phyloP scores from a whole-genome alignment of 2,888 invertebrate species.

The Carabus problematicus region DNA sequence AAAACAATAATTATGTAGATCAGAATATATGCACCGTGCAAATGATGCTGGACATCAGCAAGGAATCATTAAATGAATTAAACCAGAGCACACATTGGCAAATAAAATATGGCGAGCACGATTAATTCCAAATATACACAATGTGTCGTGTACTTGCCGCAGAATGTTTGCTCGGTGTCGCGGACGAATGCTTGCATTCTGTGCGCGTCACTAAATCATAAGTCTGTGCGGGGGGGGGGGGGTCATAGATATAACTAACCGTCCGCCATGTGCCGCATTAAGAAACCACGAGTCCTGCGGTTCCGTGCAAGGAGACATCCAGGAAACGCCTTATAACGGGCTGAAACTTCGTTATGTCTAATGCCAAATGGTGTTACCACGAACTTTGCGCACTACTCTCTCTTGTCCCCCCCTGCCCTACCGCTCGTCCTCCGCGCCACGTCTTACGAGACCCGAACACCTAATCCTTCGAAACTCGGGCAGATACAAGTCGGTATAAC shows the following conservation, averaged over 20 bases:
- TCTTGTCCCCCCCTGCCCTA: background rate
- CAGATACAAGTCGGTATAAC: no score
- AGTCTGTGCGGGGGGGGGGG: background rate
- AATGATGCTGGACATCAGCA: no score
- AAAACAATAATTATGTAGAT: background rate
- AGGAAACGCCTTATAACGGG: constrained; percentile 39
- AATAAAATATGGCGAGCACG: background rate
- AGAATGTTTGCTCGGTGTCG: constrained; percentile 6
- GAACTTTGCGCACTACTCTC: constrained; percentile 15
- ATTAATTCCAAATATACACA: constrained; percentile 14
- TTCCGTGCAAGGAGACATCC: constrained; percentile 27
- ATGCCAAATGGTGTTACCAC: constrained; percentile 27
- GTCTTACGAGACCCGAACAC: no score
- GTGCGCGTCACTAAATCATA: constrained; percentile 50
- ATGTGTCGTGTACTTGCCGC: constrained; percentile 4
- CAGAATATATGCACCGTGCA: no score
- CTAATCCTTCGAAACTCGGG: no score
- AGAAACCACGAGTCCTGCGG: constrained; percentile 53
- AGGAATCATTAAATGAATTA: background rate
- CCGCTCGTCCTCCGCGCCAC: no score
- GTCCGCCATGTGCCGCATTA: constrained; percentile 54
- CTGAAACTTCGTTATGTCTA: constrained; percentile 32
- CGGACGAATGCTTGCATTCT: constrained; percentile 17
- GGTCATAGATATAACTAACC: constrained; percentile 25
- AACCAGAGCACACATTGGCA: background rate